Base-by-base conservation (phyloP, 2,888 invertebrate species). In the Empis stercorea region DNA sequence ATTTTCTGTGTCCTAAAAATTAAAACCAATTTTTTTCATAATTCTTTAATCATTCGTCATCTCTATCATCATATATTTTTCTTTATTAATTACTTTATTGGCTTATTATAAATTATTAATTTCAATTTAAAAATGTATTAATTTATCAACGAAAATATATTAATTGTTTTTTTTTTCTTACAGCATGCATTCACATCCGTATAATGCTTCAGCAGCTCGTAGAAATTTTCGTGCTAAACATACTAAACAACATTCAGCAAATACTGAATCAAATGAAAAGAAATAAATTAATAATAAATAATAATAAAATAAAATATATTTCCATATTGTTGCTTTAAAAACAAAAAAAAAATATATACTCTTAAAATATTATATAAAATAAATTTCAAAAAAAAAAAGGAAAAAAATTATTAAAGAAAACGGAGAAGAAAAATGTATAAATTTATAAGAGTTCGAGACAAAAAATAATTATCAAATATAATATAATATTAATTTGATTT, bases 121-220 rank as follows among this genome's bases (percentile, higher is more conserved):
- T 34, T 36, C 7, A 14, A 36, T 3, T 36, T 36, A n/a, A 13
- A 32, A n/a, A 32, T 32, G 6, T 32, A 32, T 2, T 32, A n/a
- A 32, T 4, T 32, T 32, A 37, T 16, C 6, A 15, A 16, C 2
- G 16, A 16, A 16, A 16, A 9, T 37, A 10, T 6, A 16, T 9
- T 7, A 9, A 15, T 37, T 32, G 30, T 43, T 43, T 39, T 39
- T 37, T 43, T 46, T 49, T 44, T 50, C 46, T 49, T 59, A 48
- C 57, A 68, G 68, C 56, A 60, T 67, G 48, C 68, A 68, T 58
- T 63, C 65, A 55, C 68, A 68, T 62, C 68, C 68, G n/a, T 68
- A 68, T 56, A 66, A 65, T 54, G 56, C 60, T 17, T 59, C 62
- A 46, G 61, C 62, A 16, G 59, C 59, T 20, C 61, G 68, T 50